A percentile compares a stretch with the other conserved stretches of the same genome.
phyloP scores from a whole-genome alignment of 53 echinoderm and acorn worm genomes.

The Crossaster papposus region DNA sequence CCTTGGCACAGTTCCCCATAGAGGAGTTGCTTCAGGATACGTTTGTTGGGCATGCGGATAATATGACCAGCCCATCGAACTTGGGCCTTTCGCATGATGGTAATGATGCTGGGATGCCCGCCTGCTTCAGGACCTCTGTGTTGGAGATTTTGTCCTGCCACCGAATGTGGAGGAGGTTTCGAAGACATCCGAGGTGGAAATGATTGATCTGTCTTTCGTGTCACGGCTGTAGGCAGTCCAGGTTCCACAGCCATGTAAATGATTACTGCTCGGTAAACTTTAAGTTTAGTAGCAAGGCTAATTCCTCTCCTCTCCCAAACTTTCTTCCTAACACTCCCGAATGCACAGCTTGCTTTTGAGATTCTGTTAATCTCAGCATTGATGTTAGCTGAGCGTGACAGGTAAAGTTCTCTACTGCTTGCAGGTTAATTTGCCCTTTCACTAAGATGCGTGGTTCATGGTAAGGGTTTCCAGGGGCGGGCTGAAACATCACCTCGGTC shows the following conservation, averaged over 20 bases:
- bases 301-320: slow-evolving; percentile 48
- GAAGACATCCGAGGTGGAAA: slow-evolving; percentile 17
- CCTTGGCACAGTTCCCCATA: background rate
- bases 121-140: slow-evolving; percentile 8
- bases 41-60: background rate
- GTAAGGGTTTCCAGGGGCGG: too few species aligned
- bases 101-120: background rate
- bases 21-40: background rate
- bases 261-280: slow-evolving; percentile 13
- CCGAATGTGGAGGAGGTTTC: background rate
- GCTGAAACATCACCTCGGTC: background rate
- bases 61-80: slow-evolving; percentile 2
- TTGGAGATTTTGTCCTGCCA: slow-evolving; percentile 21
- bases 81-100: background rate
- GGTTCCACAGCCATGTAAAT: too few species aligned
- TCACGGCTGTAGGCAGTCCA: too few species aligned
- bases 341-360: slow-evolving; percentile 25
- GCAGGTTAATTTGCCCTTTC: background rate
- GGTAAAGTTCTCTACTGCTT: slow-evolving; percentile 27
- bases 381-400: background rate
- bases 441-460: background rate
- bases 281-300: background rate
- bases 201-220: background rate
- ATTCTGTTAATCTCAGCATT: slow-evolving; percentile 39
- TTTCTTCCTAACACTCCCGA: slow-evolving; percentile 23